Percentiles rank a stretch among this genome's conserved stretches.
phyloP scores from a whole-genome alignment of 2,888 invertebrate species.

The Drosophila kanekoi region DNA sequence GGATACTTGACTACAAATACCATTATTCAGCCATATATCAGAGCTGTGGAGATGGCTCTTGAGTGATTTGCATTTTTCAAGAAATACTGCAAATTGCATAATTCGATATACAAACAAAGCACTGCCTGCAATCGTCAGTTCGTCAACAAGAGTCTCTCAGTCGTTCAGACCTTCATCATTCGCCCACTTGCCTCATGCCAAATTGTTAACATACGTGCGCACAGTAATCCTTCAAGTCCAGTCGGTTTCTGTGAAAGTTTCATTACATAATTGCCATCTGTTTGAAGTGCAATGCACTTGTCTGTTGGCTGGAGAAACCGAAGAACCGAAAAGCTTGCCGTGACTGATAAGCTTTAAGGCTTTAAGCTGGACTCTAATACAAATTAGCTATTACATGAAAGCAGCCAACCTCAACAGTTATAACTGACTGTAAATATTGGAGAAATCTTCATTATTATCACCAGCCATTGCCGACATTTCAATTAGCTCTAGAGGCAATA shows the following conservation, averaged over 20 bases:
- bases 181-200: conserved; percentile 12
- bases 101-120: conserved; percentile 26
- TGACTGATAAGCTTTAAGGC: neutral
- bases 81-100: conserved; percentile 38
- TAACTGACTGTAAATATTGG: neutral
- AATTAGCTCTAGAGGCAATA: conserved; percentile 29
- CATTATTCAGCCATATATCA: neutral
- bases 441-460: neutral
- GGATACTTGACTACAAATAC: neutral
- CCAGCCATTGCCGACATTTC: conserved; percentile 18
- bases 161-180: neutral
- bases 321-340: neutral
- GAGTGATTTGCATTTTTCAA: neutral
- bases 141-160: conserved; percentile 28
- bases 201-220: conserved; percentile 10
- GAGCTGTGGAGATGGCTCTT: neutral
- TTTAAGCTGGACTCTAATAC: neutral
- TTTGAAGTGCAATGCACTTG: conserved; percentile 24
- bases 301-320: neutral
- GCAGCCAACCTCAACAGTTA: too few relatives aligned
- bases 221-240: neutral
- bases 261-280: conserved; percentile 52
- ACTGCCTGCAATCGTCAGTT: conserved; percentile 26
- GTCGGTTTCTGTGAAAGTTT: conserved; percentile 41
- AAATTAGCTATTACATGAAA: neutral